Base-by-base conservation (phyloP, 2,888 invertebrate genomes). In the Drosophila pegasa region DNA sequence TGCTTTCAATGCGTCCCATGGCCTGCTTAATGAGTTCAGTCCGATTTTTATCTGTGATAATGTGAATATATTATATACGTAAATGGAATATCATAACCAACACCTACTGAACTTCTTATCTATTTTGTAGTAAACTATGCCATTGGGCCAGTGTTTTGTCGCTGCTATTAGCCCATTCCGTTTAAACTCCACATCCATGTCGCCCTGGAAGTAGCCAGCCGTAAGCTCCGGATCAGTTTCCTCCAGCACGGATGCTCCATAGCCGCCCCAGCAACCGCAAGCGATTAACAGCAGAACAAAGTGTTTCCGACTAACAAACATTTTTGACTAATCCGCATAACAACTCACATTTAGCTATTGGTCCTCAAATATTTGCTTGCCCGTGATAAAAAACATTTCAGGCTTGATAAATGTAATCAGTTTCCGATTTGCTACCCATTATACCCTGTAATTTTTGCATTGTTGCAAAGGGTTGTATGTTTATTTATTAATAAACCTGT, bases 191-290 rank as follows among this genome's bases (percentile, higher is more conserved):
- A 95, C 93, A 22, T 96, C 91, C 75, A 96, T 96, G 80, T 97
- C 96, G 9, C 96, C 96, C 89, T 96, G 95, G 1, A 94, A 94
- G 80, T 95, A 96, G 20, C 93, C 94, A 0, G 96, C 95, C 78
- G 95, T 92, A 86, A 96, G 95, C 87, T 96, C 96, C 0, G 95
- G 95, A 88, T 96, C 96, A 2, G 68, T 52, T 57, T 75, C 80
- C 33, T 27, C 43, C 1, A 1, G 1, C 1, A 14, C 10, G 0
- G 77, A 72, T n/a, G 72, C 77, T 2, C 52, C 51, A 3, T 3
- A 38, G 8, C n/a, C 47, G 8, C 31, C 56, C 18, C 56, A 1
- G 2, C 37, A 69, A 2, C 64, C 33, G 14, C 47, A 35, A 6
- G 14, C 22, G 16, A 65, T 18, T 8, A 66, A 14, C 10, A 77